These are phyloP conservation scores for Tympanuchus pallidicinctus DNA, from an alignment of 2,113 vertebrate species.

Conservation along the genomic window DNA sequence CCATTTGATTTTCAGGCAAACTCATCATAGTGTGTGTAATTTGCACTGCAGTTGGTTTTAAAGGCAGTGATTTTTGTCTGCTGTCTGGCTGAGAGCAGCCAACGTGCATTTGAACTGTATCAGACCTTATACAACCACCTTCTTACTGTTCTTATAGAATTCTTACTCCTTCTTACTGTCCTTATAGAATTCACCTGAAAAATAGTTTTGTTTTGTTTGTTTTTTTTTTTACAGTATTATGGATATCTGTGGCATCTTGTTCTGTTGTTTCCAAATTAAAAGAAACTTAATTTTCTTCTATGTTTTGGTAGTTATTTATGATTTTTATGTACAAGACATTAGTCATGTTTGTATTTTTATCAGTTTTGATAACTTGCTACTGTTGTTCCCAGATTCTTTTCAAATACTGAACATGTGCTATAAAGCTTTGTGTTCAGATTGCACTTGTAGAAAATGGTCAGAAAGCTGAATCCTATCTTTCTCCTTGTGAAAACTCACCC, in stretches of 20 bases:
- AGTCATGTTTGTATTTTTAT: not conserved
- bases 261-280: not conserved
- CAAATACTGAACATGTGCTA: not conserved
- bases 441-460: not conserved
- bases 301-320: not conserved
- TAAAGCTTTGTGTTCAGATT: not conserved
- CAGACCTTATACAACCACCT: not conserved
- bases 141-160: not conserved
- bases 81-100: not conserved
- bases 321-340: not conserved
- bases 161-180: not conserved
- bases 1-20: not conserved
- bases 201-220: not conserved
- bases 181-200: not conserved
- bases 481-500: not conserved
- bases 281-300: fast-evolving
- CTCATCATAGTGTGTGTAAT: fast-evolving
- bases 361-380: not conserved
- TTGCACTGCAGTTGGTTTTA: not conserved
- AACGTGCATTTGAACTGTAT: not conserved
- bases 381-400: not conserved
- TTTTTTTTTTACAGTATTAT: not conserved
- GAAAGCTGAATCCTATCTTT: not conserved
- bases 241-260: not conserved
- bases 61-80: not conserved